Base-by-base conservation (phyloP, 1,140 invertebrate genomes). In the Cydia pomonella region DNA sequence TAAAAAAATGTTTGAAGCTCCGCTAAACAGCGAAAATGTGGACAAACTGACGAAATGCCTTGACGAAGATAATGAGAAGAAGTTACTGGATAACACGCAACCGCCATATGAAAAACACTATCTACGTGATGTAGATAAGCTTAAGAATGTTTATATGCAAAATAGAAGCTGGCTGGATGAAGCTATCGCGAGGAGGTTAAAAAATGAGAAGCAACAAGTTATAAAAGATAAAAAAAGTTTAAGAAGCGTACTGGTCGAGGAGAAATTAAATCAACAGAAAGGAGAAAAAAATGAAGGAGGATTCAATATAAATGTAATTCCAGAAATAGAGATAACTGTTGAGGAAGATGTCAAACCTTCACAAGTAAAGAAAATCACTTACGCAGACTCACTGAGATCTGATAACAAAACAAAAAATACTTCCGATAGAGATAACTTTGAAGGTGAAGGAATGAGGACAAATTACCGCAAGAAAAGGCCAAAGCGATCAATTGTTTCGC, bases 1-100 rank as follows among this genome's bases (percentile, higher is more conserved):
- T 73, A 88, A 80, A 76, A 93, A 90, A 82, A 79, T 90, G 10
- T 93, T 90, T 85, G 90, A 93, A 79, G 89, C 87, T 74, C 80
- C 89, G 66, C 81, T 93, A 66, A 84, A 78, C 21, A 91, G 82
- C 78, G 85, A 87, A 78, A 84, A 87, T 73, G 77, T 73, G 38
- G 82, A 85, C 38, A 88, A 83, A 79, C 72, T 80, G 27, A 86
- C 85, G 23, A 92, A 90, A 83, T 91, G 89, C 80, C 82, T 91
- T 75, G 91, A 92, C 81, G 77, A 79, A 44, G 80, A 82, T 47
- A 77, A 82, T 76, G 12, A 63, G 64, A 76, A 82, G 10, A 86
- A 82, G 62, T 73, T 77, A 63, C 47, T 82, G 0, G 82, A 84
- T 7, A 74, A 63, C 73, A 72, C 77, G 44, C 82, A 85, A 77